A percentile compares a stretch with the other conserved stretches of the same genome.
These are phyloP conservation scores for Amphiura filiformis DNA, from an alignment of 35 echinoderm and acorn worm genomes.

Conservation along the genomic window DNA sequence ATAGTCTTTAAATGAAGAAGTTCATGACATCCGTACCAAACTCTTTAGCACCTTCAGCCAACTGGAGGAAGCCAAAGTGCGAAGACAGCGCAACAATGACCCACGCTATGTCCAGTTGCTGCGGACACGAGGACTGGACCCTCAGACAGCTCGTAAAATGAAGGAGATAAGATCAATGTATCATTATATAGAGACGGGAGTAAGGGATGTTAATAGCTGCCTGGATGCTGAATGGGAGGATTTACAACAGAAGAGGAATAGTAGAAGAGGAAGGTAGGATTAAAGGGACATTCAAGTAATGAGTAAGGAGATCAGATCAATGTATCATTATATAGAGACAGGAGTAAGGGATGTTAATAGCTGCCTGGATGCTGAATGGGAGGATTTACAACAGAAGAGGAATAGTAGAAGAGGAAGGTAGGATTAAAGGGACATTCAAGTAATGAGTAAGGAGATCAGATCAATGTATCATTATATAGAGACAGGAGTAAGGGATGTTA, in stretches of 20 bases:
- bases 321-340: too few species aligned
- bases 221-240: constrained; percentile 94
- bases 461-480: too few species aligned
- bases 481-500: too few species aligned
- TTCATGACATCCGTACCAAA: constrained; percentile 69
- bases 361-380: too few species aligned
- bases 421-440: too few species aligned
- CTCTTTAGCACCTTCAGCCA: constrained; percentile 65
- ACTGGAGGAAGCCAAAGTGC: constrained; percentile 70
- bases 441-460: too few species aligned
- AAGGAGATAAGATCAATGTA: constrained; percentile 63
- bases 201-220: constrained; percentile 71
- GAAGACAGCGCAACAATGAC: constrained; percentile 68
- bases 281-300: too few species aligned
- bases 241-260: constrained; percentile 22
- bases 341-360: too few species aligned
- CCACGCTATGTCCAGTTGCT: constrained; percentile 83
- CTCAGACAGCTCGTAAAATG: constrained; percentile 65
- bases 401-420: too few species aligned
- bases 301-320: too few species aligned
- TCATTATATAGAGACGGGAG: constrained; percentile 71
- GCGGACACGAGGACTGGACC: constrained; percentile 73
- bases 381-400: too few species aligned
- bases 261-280: not conserved
- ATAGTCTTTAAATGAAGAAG: constrained; percentile 90